Conservation (phyloP, 1,140 invertebrate species). For the Pectinophora gossypiella region DNA sequence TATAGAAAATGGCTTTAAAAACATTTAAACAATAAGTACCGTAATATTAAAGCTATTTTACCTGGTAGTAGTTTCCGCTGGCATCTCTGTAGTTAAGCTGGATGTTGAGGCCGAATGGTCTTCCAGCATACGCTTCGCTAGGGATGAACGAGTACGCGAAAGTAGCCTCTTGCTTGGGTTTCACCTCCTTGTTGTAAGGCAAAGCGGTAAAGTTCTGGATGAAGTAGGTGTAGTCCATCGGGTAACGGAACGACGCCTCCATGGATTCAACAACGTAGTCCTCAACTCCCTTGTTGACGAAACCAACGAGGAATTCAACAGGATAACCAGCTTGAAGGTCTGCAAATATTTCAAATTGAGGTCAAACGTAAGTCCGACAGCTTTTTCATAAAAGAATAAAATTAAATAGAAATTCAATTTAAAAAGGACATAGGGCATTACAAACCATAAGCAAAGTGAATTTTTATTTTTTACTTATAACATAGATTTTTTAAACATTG, state of each 20-base stretch:
- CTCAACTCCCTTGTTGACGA: conserved; percentile 94
- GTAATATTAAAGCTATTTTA: too few species aligned
- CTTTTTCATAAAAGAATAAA: too few species aligned
- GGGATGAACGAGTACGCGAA: conserved; percentile 97
- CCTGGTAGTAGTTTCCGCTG: conserved; percentile 77
- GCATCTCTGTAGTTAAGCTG: conserved; percentile 95
- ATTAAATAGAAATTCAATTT: too few species aligned
- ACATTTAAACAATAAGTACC: too few species aligned
- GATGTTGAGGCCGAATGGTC: conserved; percentile 96
- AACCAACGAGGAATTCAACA: conserved; percentile 97
- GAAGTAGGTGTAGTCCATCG: conserved; percentile 98
- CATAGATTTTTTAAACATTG: too few species aligned
- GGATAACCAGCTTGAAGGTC: conserved; percentile 94
- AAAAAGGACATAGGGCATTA: conserved; percentile 1
- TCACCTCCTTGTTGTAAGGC: conserved; percentile 92
- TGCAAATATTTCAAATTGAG: conserved; percentile 76
- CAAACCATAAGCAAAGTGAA: too few species aligned
- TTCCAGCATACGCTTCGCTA: conserved; percentile 94
- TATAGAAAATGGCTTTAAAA: too few species aligned
- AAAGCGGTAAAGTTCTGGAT: conserved; percentile 98
- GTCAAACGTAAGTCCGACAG: too few species aligned
- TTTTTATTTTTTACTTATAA: too few species aligned
- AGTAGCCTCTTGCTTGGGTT: conserved; percentile 94
- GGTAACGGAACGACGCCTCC: conserved; percentile 98
- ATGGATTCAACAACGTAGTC: conserved; percentile 95